These are phyloP conservation scores for Tonatia bakeri DNA, from an alignment of 2,113 vertebrate species.

Conservation along the genomic window DNA sequence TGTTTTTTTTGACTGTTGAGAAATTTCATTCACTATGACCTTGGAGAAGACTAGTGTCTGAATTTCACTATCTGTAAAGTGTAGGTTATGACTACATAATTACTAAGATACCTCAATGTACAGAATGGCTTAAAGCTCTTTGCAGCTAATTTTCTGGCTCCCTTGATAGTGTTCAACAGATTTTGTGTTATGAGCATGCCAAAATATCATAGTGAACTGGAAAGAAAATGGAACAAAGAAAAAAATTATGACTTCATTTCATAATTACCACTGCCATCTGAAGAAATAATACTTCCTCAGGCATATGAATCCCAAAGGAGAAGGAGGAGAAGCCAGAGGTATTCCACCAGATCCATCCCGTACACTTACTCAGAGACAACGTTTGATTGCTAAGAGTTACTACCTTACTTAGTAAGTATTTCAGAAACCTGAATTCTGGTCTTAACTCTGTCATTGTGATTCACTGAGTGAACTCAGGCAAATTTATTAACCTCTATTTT, in stretches of 20 bases:
- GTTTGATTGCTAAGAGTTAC: neutral
- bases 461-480: neutral
- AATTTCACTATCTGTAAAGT: neutral
- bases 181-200: conserved; percentile 22
- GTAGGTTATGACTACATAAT: conserved; percentile 1
- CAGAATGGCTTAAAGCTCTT: conserved; percentile 5
- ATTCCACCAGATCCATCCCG: neutral
- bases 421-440: neutral
- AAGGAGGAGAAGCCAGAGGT: neutral
- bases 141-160: conserved; percentile 33
- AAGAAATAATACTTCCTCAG: neutral
- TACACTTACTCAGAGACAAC: neutral
- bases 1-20: neutral
- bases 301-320: neutral
- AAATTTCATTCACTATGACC: neutral
- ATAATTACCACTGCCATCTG: neutral
- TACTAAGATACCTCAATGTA: neutral
- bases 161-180: neutral
- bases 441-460: neutral
- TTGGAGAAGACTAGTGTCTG: neutral
- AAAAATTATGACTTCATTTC: neutral
- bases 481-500: neutral
- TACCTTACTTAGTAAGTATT: neutral
- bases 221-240: conserved; percentile 32
- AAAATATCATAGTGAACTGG: conserved; percentile 25